Evolutionary conservation across 2,113 vertebrate species (phyloP).

Genomic region (Marmota monax): DNA sequence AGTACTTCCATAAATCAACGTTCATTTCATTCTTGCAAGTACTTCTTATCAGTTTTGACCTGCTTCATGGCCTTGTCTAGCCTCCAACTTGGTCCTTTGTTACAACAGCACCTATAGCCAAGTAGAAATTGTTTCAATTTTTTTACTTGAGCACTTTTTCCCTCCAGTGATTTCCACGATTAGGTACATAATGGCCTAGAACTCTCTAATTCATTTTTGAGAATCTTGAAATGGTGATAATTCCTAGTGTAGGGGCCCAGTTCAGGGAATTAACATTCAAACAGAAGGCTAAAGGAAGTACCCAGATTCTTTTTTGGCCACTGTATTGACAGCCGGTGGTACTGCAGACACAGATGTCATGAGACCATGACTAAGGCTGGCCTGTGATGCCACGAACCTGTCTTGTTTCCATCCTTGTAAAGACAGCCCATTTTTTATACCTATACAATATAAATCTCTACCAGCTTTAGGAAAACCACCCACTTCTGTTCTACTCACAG

Average conservation of each 20-base stretch:
- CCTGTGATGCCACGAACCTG: not conserved
- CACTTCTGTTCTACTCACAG: not conserved
- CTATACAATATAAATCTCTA: not conserved
- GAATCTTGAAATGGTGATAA: conserved; percentile 33
- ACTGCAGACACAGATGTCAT: not conserved
- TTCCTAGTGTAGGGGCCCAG: not conserved
- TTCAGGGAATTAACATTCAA: conserved; percentile 10
- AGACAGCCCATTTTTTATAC: not conserved
- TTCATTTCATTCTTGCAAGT: conserved; percentile 3
- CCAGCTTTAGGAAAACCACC: not conserved
- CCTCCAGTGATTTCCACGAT: conserved; percentile 19
- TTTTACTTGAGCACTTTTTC: not conserved
- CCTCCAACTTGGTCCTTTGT: not conserved
- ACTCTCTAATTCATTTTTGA: not conserved
- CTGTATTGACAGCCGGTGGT: not conserved
- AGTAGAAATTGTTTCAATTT: conserved; percentile 40
- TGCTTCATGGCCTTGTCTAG: not conserved
- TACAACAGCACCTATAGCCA: not conserved
- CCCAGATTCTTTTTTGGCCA: not conserved
- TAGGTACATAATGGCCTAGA: not conserved
- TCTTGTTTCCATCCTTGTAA: not conserved
- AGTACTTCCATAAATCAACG: conserved; percentile 47
- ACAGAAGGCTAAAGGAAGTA: conserved; percentile 21
- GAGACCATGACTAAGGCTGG: not conserved
- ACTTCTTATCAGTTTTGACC: not conserved